phyloP scores from a whole-genome alignment of 2,888 invertebrate species.

The Cerastoderma edule region DNA sequence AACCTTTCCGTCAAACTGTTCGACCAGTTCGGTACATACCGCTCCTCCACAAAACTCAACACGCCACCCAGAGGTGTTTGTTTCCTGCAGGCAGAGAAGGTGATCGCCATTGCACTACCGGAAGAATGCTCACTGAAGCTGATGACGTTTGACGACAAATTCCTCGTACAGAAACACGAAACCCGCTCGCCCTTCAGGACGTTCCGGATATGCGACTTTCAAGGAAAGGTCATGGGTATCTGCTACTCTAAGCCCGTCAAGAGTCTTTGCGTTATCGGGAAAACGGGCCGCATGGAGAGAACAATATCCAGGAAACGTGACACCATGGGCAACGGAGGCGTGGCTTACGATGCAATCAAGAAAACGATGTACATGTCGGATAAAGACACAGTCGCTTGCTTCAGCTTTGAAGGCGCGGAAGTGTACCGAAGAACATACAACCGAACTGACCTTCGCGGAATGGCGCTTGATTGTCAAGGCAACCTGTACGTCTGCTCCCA shows the following conservation, averaged over 20 bases:
- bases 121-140: conserved; percentile 58
- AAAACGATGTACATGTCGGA: conserved; percentile 59
- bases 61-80: conserved; percentile 55
- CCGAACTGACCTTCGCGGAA: conserved; percentile 56
- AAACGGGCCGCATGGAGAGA: conserved; percentile 54
- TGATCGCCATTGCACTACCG: conserved; percentile 54
- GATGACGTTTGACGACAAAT: conserved; percentile 54
- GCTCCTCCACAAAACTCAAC: conserved; percentile 50
- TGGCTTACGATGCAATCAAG: conserved; percentile 56
- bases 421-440: conserved; percentile 56
- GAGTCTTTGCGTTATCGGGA: conserved; percentile 51
- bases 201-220: conserved; percentile 47
- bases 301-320: conserved; percentile 56
- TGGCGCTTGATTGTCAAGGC: conserved; percentile 57
- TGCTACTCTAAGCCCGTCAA: conserved; percentile 52
- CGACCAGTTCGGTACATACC: conserved; percentile 56
- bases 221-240: conserved; percentile 54
- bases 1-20: conserved; percentile 54
- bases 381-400: conserved; percentile 50
- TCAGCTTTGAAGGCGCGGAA: conserved; percentile 46
- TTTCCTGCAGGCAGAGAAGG: conserved; percentile 47
- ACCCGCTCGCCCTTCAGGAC: conserved; percentile 53
- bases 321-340: conserved; percentile 57
- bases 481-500: conserved; percentile 62
- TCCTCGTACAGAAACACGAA: conserved; percentile 45